Evolutionary conservation across 2,113 vertebrate genomes (phyloP).

Genomic region (Ophthalmolycus amberensis): DNA sequence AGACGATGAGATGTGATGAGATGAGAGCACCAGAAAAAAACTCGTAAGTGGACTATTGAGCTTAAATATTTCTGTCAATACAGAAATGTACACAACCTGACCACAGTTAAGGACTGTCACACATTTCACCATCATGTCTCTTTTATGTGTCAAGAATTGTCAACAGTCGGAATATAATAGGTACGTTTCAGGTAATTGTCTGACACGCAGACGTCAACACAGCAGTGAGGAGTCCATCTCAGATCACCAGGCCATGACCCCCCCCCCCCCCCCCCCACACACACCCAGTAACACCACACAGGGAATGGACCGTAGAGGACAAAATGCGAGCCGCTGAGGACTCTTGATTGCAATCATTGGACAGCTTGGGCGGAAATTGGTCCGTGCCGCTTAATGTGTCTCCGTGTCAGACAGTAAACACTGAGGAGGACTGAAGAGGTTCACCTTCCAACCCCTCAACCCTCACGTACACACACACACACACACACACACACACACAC

Average conservation of each 20-base stretch:
- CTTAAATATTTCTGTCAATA: background rate
- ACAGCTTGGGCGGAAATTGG: constrained; percentile 51
- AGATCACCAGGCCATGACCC: background rate
- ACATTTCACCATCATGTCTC: background rate
- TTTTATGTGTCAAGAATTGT: background rate
- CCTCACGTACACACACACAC: background rate
- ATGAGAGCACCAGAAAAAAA: background rate
- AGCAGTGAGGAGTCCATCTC: background rate
- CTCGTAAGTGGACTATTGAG: background rate
- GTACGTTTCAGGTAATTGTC: background rate
- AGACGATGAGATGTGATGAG: background rate
- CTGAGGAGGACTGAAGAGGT: constrained; percentile 42
- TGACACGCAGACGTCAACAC: background rate
- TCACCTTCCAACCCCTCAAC: constrained; percentile 18
- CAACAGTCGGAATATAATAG: background rate
- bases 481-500: background rate
- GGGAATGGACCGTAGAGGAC: constrained; percentile 11
- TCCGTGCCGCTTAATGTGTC: constrained; percentile 22
- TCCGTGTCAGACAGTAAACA: constrained; percentile 23
- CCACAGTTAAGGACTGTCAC: too few relatives aligned
- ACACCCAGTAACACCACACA: background rate
- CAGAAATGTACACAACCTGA: background rate
- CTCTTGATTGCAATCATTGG: constrained; percentile 47
- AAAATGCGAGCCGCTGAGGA: constrained; percentile 7
- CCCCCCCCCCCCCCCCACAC: too few relatives aligned